Base-by-base conservation (phyloP, 2,113 vertebrate genomes). In the Plectropomus leopardus region DNA sequence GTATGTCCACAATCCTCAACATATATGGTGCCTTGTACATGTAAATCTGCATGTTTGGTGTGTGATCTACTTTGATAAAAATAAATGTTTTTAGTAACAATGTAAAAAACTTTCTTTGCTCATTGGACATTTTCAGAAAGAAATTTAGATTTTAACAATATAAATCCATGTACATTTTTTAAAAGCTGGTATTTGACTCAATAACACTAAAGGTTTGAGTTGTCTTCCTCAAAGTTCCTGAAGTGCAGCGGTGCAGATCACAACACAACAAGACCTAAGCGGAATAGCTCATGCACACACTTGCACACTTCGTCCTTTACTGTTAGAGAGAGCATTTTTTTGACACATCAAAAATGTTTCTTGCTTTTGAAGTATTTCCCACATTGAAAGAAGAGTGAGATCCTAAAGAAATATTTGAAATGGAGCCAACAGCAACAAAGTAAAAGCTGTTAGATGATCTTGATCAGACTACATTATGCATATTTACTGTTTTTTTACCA, bases 231-330 rank as follows among this genome's bases (percentile, higher is more conserved):
- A 51, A 50, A 73, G 63, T 55, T 69, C 65, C 80, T 72, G 34
- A 45, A 19, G 55, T 73, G 81, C 67, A 72, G 58, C 58, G 23
- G 30, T 61, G 71, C 66, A 61, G 30, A 85, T 80, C 71, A 76
- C 66, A 80, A 69, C 83, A 76, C 36, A 66, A 23, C 28, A 9
- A n/a, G 74, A 70, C 64, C 21, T 16, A 36, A 50, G 67, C 6
- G n/a, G 24, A 77, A 61, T 40, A 30, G 21, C 50, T 77, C 64
- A 10, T 28, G 24, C 48, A 55, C 54, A 72, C 68, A 66, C 78
- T 59, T 66, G 50, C 23, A 58, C 54, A 42, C 11, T 23, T 68
- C 8, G 24, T 32, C 66, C 45, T 58, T 66, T 61, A 9, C 3
- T 64, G 36, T 13, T 55, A 63, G 4, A 7, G 4, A 36, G 32